These are phyloP conservation scores for Boloria euphrosyne DNA, from an alignment of 2,888 invertebrate species.

Conservation along the genomic window DNA sequence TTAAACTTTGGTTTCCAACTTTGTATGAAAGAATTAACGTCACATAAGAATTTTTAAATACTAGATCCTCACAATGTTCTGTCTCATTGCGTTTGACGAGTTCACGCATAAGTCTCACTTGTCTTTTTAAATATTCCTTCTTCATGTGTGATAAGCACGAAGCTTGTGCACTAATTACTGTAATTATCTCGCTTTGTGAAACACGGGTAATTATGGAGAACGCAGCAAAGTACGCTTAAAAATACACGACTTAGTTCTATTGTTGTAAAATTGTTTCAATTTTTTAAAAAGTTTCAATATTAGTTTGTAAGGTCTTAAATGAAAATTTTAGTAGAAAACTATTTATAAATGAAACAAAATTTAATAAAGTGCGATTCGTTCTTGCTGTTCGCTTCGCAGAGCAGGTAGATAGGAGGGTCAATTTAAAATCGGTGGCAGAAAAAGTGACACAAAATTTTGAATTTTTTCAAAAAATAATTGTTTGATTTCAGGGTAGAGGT, in stretches of 20 bases:
- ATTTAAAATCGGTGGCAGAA: too few species aligned
- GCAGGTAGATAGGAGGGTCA: too few species aligned
- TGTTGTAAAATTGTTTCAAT: not conserved
- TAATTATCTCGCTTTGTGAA: conserved; percentile 29
- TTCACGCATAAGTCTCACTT: conserved; percentile 1
- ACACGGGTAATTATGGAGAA: conserved; percentile 18
- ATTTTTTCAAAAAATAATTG: too few species aligned
- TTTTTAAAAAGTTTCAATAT: conserved; percentile 3
- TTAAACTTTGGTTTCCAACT: too few species aligned
- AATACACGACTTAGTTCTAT: conserved; percentile 5
- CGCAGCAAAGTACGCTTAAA: conserved; percentile 16
- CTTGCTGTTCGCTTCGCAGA: too few species aligned
- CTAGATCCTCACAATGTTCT: too few species aligned
- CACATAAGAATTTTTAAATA: too few species aligned
- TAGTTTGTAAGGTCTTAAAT: not conserved
- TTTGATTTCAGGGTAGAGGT: too few species aligned
- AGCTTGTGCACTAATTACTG: conserved; percentile 25
- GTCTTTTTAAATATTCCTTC: conserved; percentile 25
- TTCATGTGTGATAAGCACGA: conserved; percentile 14
- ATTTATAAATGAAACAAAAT: not conserved
- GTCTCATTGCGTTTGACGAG: not conserved
- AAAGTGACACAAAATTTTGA: too few species aligned
- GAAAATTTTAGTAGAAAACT: not conserved
- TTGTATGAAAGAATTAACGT: too few species aligned
- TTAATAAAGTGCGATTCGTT: too few species aligned